Evolutionary conservation across 2,797 vertebrate genomes (phyloP).

Genomic region (Australoheros facetus): DNA sequence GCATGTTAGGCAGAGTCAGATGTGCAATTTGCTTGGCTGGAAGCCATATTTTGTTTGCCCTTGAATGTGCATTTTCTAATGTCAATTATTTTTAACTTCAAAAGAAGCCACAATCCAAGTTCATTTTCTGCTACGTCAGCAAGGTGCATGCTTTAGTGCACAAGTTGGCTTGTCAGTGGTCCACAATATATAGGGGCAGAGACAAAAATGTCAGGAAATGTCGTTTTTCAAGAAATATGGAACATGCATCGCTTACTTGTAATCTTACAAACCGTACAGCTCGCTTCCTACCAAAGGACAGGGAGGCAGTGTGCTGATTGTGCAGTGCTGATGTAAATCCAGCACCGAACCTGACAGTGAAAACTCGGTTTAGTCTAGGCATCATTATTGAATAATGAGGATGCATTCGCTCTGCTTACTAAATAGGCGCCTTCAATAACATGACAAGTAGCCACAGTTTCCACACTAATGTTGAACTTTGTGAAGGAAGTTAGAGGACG

Average conservation of each 20-base stretch:
- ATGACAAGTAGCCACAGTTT: neutral
- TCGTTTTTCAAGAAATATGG: neutral
- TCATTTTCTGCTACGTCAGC: conserved; percentile 17
- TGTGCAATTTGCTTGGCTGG: conserved; percentile 21
- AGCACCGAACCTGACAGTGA: neutral
- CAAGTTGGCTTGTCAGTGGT: neutral
- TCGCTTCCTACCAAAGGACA: neutral
- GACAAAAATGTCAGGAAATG: neutral
- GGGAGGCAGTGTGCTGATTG: conserved; percentile 1
- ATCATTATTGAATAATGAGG: conserved; percentile 9
- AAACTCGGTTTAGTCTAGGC: neutral
- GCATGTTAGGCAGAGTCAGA: conserved; percentile 16
- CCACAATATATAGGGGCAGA: neutral
- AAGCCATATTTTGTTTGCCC: conserved; percentile 34
- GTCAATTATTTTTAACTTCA: conserved; percentile 30
- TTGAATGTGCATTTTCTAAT: conserved; percentile 35
- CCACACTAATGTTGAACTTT: neutral
- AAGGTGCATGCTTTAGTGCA: neutral
- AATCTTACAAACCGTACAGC: neutral
- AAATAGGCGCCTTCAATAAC: neutral
- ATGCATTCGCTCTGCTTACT: neutral
- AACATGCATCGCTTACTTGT: neutral
- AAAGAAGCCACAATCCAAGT: conserved; percentile 19
- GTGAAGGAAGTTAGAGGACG: neutral
- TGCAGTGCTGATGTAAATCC: neutral